These are phyloP conservation scores for Gorsachius magnificus DNA, from an alignment of 2,797 vertebrate genomes.

Conservation along the genomic window DNA sequence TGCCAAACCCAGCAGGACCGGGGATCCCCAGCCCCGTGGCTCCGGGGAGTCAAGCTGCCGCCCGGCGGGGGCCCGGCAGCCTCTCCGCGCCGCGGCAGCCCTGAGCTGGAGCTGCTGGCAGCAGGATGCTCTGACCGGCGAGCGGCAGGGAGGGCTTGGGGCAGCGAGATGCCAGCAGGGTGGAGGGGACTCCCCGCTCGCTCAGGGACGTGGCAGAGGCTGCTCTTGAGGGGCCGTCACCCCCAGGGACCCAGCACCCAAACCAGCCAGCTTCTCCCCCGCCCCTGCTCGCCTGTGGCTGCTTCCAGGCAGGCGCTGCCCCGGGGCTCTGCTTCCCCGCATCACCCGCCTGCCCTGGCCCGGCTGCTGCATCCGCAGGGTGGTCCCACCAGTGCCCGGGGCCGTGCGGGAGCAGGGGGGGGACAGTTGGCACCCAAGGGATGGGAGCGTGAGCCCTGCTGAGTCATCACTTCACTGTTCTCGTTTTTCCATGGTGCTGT, in stretches of 20 bases:
- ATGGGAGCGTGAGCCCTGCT: slow-evolving; percentile 34
- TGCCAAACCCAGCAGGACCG: fast-evolving
- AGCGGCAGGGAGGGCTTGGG: fast-evolving
- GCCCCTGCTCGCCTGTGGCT: background rate
- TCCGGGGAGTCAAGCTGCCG: fast-evolving
- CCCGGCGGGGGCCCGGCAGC: fast-evolving
- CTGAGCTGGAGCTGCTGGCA: background rate
- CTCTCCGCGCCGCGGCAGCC: fast-evolving
- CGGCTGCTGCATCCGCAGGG: fast-evolving
- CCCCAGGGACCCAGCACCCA: fast-evolving
- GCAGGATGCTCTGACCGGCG: fast-evolving
- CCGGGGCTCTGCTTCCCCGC: background rate
- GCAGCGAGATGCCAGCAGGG: background rate
- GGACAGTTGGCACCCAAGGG: slow-evolving; percentile 23
- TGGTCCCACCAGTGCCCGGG: fast-evolving
- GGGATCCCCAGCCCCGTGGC: background rate
- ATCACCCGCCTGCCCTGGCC: fast-evolving
- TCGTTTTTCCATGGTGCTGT: slow-evolving; percentile 68
- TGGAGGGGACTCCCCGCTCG: fast-evolving
- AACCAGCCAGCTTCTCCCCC: background rate
- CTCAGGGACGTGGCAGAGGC: background rate
- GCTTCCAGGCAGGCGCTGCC: background rate
- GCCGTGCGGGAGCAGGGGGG: background rate
- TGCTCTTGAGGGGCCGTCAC: fast-evolving
- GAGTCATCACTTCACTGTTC: slow-evolving; percentile 66